Conservation (phyloP, 1,140 invertebrate genomes). For the Oreohelix idahoensis region DNA sequence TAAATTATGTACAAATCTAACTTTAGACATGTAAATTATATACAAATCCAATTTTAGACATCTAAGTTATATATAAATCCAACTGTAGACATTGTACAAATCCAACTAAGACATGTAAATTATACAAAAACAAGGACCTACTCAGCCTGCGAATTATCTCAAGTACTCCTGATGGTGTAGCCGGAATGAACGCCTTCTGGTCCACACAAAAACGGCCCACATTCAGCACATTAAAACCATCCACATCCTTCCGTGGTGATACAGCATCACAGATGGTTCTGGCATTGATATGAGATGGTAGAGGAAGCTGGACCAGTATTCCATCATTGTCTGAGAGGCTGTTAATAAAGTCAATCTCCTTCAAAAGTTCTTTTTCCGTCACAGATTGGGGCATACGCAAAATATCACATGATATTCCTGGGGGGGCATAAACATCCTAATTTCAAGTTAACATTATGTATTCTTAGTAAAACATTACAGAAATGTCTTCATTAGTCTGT, state of each 20-base stretch:
- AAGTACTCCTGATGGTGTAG: constrained; percentile 85
- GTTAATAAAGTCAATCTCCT: constrained; percentile 81
- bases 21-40: too few species aligned
- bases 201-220: constrained; percentile 80
- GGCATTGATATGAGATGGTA: constrained; percentile 80
- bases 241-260: constrained; percentile 88
- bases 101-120: not conserved
- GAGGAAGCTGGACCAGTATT: constrained; percentile 88
- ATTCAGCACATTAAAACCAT: constrained; percentile 81
- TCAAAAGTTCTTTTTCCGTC: constrained; percentile 80
- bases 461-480: too few species aligned
- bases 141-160: constrained; percentile 81
- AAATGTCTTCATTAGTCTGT: too few species aligned
- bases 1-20: too few species aligned
- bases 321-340: constrained; percentile 82
- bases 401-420: constrained; percentile 79
- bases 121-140: constrained; percentile 41
- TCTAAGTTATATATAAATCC: too few species aligned
- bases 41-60: too few species aligned
- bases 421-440: not conserved
- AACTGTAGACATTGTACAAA: too few species aligned
- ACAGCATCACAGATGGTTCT: constrained; percentile 86
- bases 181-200: constrained; percentile 85
- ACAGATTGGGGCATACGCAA: constrained; percentile 76
- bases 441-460: not conserved